Evolutionary conservation across 2,113 vertebrate genomes (phyloP), one percentile per base, ranked within the genome.

Genomic region (Hoplias malabaricus): DNA sequence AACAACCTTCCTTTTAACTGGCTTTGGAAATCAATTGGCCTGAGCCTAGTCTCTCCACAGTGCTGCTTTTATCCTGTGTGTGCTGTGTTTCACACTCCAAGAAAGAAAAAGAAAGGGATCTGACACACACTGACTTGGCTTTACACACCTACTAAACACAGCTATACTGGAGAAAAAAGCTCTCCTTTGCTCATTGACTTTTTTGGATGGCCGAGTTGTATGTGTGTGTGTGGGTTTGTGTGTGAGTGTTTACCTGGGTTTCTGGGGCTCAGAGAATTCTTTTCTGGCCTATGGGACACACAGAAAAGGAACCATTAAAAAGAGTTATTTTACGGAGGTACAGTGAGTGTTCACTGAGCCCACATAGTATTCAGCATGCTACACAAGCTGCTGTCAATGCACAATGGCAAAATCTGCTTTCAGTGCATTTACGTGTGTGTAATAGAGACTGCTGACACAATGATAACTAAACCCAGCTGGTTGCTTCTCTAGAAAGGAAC

Each of bases 211-310:
- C 2, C 25, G 13, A 13, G 2, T 10, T 36, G 42, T 43, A 2
- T 16, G 19, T 57, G 38, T 23, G 36, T 43, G 25, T 31, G 12
- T 61, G 42, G 13, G 36, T 38, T 4, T 38, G 56, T 43, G 57
- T 50, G 53, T 46, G 16, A 34, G 5, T 56, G 21, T 63, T 82
- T 82, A 86, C 84, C 84, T 84, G 76, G 43, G 31, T 34, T 69
- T 48, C 69, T 62, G 69, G 48, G 50, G 38, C 54, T 73, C 7
- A 63, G 16, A 54, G 79, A n/a, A 63, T 73, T 69, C 69, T 66
- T 71, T 53, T 84, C 78, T 53, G 76, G 69, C 69, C 85, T 86
- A 76, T 9, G 43, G 67, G 53, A 57, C 31, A 46, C 23, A 72
- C 43, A 77, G 59, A 42, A 27, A 0, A 50, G 16, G 19, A 9